These are phyloP conservation scores for Stratiomys singularior DNA, from an alignment of 2,888 invertebrate genomes.

Conservation along the genomic window DNA sequence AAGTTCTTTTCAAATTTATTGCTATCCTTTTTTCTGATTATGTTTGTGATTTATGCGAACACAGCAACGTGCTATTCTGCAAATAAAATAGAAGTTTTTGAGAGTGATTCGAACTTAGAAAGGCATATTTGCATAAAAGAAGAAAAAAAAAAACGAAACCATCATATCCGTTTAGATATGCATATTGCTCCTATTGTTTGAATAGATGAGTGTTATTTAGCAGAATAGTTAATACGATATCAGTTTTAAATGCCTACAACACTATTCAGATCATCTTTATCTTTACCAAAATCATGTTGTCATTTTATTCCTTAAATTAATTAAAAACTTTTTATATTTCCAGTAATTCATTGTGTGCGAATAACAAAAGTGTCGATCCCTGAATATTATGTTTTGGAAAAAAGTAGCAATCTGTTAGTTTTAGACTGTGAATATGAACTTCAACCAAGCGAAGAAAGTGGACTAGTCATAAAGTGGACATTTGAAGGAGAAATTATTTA, in stretches of 20 bases:
- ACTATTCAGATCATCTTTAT: too few relatives aligned
- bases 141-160: too few relatives aligned
- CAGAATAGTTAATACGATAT: too few relatives aligned
- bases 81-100: not conserved
- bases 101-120: not conserved
- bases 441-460: constrained; percentile 71
- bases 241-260: too few relatives aligned
- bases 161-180: too few relatives aligned
- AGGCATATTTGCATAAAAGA: too few relatives aligned
- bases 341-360: constrained; percentile 28
- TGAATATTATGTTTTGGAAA: constrained; percentile 37
- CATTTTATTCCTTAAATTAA: too few relatives aligned
- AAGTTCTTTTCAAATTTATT: too few relatives aligned
- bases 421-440: constrained; percentile 78
- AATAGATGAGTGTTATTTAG: too few relatives aligned
- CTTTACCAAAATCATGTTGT: too few relatives aligned
- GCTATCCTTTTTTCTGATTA: too few relatives aligned
- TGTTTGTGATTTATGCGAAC: not conserved
- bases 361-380: constrained; percentile 48
- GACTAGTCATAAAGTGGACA: constrained; percentile 82
- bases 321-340: not conserved
- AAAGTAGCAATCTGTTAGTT: constrained; percentile 68
- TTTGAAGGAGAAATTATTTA: constrained; percentile 77
- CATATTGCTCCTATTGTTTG: too few relatives aligned
- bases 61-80: not conserved